Evolutionary conservation across 30 jellyfish, hydroid and myxozoan genomes (phyloP).

Genomic region (Morbakka virulenta): DNA sequence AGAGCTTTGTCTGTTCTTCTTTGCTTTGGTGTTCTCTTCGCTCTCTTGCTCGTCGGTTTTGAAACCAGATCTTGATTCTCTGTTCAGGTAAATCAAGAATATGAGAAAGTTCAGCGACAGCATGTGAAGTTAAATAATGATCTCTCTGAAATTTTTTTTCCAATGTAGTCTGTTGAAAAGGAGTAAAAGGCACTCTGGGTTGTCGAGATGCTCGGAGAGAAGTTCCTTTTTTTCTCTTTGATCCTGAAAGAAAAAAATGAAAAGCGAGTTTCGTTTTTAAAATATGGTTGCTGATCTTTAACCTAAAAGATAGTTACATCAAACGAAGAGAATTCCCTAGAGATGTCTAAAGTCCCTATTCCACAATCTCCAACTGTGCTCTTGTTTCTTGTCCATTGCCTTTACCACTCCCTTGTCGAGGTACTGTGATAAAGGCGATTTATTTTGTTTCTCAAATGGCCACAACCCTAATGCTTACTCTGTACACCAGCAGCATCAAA

Average conservation of each 20-base stretch:
- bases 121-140: constrained; percentile 57
- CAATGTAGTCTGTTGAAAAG: constrained; percentile 62
- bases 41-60: constrained; percentile 82
- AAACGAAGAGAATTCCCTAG: too few relatives aligned
- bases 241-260: constrained; percentile 26
- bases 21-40: constrained; percentile 56
- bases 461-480: too few relatives aligned
- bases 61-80: constrained; percentile 84
- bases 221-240: constrained; percentile 44
- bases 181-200: constrained; percentile 81
- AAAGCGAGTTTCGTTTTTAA: too few relatives aligned
- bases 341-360: too few relatives aligned
- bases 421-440: too few relatives aligned
- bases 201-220: constrained; percentile 65
- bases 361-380: too few relatives aligned
- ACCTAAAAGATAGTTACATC: too few relatives aligned
- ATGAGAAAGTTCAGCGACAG: constrained; percentile 48
- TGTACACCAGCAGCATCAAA: too few relatives aligned
- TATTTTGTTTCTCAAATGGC: too few relatives aligned
- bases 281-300: too few relatives aligned
- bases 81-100: constrained; percentile 57
- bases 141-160: constrained; percentile 55
- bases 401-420: too few relatives aligned
- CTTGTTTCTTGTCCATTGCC: too few relatives aligned
- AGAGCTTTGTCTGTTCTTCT: not conserved